phyloP scores from a whole-genome alignment of 2,888 invertebrate genomes.

The Drosophila fulvimacula region DNA sequence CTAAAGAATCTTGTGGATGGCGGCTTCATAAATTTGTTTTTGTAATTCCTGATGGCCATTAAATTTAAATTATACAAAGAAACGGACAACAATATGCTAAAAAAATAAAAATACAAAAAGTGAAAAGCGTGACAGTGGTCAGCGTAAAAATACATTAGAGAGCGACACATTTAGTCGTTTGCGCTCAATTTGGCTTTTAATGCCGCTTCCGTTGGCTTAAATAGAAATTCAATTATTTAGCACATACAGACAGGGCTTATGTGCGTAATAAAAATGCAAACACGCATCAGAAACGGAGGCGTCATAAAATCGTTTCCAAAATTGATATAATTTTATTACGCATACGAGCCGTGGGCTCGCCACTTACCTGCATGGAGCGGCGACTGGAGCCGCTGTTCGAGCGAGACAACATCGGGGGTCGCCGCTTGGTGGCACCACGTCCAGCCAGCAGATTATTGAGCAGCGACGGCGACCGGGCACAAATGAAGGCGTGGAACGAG shows the following conservation, averaged over 20 bases:
- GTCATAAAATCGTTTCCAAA: slow-evolving; percentile 63
- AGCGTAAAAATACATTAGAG: slow-evolving; percentile 38
- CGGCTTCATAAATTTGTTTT: slow-evolving; percentile 67
- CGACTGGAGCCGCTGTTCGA: slow-evolving; percentile 95
- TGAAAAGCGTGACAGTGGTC: slow-evolving; percentile 28
- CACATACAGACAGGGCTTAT: slow-evolving; percentile 23
- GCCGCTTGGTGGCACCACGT: slow-evolving; percentile 94
- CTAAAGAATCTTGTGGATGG: slow-evolving; percentile 17
- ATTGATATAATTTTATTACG: slow-evolving; percentile 75
- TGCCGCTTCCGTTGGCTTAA: slow-evolving; percentile 72
- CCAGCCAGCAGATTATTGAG: slow-evolving; percentile 96
- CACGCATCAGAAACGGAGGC: slow-evolving; percentile 26
- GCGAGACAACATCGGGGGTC: slow-evolving; percentile 95
- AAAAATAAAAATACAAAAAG: too few species aligned
- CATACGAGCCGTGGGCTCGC: slow-evolving; percentile 52
- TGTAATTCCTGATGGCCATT: slow-evolving; percentile 80
- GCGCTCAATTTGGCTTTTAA: slow-evolving; percentile 76
- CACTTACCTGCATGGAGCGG: slow-evolving; percentile 91
- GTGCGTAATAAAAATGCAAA: slow-evolving; percentile 48
- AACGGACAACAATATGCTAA: slow-evolving; percentile 32
- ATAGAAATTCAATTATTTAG: slow-evolving; percentile 72
- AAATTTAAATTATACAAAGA: slow-evolving; percentile 71
- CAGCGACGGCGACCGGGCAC: slow-evolving; percentile 96
- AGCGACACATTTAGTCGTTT: slow-evolving; percentile 63
- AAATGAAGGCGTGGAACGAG: slow-evolving; percentile 98